These are phyloP conservation scores for Apolygus lucorum DNA, from an alignment of 1,140 invertebrate species.

Conservation along the genomic window DNA sequence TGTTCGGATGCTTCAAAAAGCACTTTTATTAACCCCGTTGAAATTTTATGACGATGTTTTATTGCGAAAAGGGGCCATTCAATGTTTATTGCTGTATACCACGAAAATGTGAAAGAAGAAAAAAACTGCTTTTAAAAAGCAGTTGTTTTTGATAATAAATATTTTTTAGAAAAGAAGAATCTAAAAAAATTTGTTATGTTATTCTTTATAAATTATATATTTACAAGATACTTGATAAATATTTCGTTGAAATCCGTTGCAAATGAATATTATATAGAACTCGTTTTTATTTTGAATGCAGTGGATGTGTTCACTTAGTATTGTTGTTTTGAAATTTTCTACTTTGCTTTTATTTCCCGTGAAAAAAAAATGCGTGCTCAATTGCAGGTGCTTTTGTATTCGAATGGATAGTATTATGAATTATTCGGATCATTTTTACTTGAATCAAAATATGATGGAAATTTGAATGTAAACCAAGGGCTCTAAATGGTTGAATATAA, in stretches of 20 bases:
- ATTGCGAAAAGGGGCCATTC: neutral
- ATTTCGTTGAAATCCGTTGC: neutral
- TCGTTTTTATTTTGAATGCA: too few relatives aligned
- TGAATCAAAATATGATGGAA: too few relatives aligned
- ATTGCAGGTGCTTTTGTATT: too few relatives aligned
- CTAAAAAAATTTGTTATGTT: slow-evolving; percentile 8
- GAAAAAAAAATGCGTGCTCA: too few relatives aligned
- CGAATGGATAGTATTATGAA: too few relatives aligned
- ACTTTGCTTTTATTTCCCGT: too few relatives aligned
- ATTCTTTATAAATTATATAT: slow-evolving; percentile 15
- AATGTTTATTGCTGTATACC: neutral
- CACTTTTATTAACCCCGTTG: neutral
- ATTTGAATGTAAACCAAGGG: too few relatives aligned
- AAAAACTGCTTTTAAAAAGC: slow-evolving; percentile 7
- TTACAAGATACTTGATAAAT: neutral
- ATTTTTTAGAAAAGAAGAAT: slow-evolving; percentile 11
- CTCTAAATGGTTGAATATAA: too few relatives aligned
- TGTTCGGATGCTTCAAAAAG: neutral
- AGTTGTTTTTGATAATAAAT: neutral
- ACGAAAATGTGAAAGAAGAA: slow-evolving; percentile 5
- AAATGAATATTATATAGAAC: neutral
- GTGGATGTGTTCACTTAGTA: too few relatives aligned
- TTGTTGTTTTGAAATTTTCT: too few relatives aligned
- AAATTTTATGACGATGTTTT: neutral
- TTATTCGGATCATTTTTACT: too few relatives aligned